Conservation (phyloP, 2,113 vertebrate genomes). For the Plestiodon gilberti region DNA sequence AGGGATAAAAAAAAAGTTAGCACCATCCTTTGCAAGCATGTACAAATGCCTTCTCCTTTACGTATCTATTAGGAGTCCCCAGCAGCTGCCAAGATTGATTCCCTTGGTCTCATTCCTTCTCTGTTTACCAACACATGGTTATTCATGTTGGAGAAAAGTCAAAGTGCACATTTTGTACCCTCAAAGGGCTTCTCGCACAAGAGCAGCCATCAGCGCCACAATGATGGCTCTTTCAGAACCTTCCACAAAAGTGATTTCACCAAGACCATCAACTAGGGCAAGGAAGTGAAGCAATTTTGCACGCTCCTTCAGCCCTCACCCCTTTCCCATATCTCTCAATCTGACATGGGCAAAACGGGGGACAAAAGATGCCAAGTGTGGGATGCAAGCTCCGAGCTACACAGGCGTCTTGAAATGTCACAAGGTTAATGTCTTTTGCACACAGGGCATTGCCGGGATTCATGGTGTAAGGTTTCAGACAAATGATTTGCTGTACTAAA, state of each 20-base stretch:
- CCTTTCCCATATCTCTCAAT: conserved; percentile 43
- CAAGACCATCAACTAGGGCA: not conserved
- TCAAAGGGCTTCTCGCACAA: conserved; percentile 46
- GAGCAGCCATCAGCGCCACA: conserved; percentile 14
- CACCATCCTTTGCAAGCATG: conserved; percentile 49
- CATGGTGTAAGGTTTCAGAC: not conserved
- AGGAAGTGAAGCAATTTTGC: conserved; percentile 26
- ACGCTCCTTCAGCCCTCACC: conserved; percentile 7
- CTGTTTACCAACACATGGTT: conserved; percentile 53
- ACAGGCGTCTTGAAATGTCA: not conserved
- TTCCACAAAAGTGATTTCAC: not conserved
- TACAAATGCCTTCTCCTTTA: conserved; percentile 67
- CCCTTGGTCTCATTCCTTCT: conserved; percentile 66
- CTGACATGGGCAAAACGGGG: not conserved
- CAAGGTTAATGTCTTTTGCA: not conserved
- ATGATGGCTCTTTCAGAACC: not conserved
- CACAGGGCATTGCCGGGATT: not conserved
- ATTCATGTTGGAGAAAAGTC: conserved; percentile 49
- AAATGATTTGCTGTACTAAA: conserved; percentile 21
- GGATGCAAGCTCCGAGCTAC: not conserved
- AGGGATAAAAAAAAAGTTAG: conserved; percentile 44
- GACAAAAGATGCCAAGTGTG: not conserved
- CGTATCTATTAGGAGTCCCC: conserved; percentile 61
- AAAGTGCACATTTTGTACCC: conserved; percentile 36
- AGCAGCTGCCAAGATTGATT: conserved; percentile 68